Percentiles rank a stretch among this genome's conserved stretches.
Conservation (phyloP, 2,113 vertebrate species). For the Laticauda laticaudata region DNA sequence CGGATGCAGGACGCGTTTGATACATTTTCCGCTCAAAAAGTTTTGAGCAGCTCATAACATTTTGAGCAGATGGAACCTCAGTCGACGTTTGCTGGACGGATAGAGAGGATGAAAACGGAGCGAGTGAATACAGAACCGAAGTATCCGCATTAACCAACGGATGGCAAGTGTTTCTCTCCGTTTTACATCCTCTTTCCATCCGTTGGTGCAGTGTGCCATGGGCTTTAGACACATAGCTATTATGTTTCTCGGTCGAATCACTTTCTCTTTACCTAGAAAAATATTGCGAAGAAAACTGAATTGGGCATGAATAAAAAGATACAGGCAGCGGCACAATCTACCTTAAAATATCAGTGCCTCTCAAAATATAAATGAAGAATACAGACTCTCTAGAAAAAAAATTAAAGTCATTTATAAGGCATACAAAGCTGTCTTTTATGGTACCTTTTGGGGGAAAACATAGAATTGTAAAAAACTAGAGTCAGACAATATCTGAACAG, state of each 20-base stretch:
- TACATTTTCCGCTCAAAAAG: no score
- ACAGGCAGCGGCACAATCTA: neutral
- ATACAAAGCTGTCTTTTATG: constrained; percentile 1
- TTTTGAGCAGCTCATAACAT: no score
- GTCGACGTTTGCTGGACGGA: no score
- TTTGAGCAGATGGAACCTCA: no score
- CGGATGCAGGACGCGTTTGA: no score
- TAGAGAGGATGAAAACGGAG: no score
- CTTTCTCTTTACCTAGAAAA: neutral
- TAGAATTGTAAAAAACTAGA: neutral
- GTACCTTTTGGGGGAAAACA: neutral
- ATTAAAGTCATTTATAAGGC: neutral
- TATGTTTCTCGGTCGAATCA: neutral
- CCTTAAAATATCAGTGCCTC: neutral
- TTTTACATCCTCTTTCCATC: no score
- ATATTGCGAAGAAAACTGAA: neutral
- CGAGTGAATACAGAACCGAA: no score
- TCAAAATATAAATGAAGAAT: constrained; percentile 9
- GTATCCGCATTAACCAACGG: no score
- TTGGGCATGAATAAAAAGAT: neutral
- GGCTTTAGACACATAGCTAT: neutral
- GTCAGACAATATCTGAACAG: neutral
- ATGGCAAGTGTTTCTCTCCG: no score
- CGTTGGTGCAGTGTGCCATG: no score
- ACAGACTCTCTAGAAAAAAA: neutral